Base-by-base conservation (phyloP, 2,888 invertebrate species). In the Stenurella melanura region DNA sequence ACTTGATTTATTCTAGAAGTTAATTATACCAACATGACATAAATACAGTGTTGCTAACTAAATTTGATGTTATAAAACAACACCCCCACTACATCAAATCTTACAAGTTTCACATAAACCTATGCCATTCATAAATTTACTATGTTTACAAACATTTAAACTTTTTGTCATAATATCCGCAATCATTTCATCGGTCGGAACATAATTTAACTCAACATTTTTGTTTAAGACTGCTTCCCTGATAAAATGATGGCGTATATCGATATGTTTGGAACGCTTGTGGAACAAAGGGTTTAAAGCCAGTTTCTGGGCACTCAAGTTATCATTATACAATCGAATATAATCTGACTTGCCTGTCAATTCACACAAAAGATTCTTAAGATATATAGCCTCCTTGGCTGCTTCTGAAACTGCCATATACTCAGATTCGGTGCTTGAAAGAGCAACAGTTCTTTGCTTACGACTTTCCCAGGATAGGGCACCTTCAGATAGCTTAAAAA, bases 391-490 rank as follows among this genome's bases (percentile, higher is more conserved):
- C n/a, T n/a, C n/a, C n/a, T n/a, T n/a, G n/a, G n/a, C n/a, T n/a
- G n/a, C n/a, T n/a, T n/a, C n/a, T n/a, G 81, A 57, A 66, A 83
- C 58, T 70, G 82, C 80, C 80, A 85, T 79, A 78, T 84, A 85
- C 76, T 85, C 82, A 1, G 85, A 82, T 74, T 86, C 83, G 11
- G 81, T 81, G 56, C 84, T 85, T 0, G 83, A 84, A 6, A 86
- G 58, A 10, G 85, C 85, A 38, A 84, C 81, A 26, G 82, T 84
- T 72, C 73, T 81, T 61, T 79, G 78, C 66, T 79, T 79, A 17
- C n/a, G 9, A 54, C 76, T 67, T 64, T 75, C 68, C 76, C 79
- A 79, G 11, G 78, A 75, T 58, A 79, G 42, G 2, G 68, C 54
- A 21, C 50, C 42, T 34, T 73, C 68, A 12, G 72, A 67, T 9